Evolutionary conservation across 2,888 invertebrate species (phyloP), one percentile per base, ranked within the genome.

Genomic region (Muscina levida): DNA sequence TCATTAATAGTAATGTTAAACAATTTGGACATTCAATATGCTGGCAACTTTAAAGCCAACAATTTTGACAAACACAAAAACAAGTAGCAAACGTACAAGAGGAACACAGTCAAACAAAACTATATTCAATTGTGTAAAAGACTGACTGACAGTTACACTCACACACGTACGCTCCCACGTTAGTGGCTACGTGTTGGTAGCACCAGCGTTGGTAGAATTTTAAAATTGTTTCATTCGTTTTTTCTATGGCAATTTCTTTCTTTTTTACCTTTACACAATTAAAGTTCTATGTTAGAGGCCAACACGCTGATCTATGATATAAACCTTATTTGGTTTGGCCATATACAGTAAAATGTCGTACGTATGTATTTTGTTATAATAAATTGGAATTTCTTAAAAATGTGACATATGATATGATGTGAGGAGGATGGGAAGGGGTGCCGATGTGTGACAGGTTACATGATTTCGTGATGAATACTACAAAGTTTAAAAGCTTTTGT

Each of bases 181-280:
- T n/a, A 57, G 15, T 31, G n/a, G 3, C 26, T 26, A n/a, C 48
- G 26, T 1, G 26, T 31, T 15, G 22, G 2, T 2, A 57, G n/a
- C n/a, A n/a, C n/a, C n/a, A n/a, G 57, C 57, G 57, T 57, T 57
- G 24, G 3, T 15, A n/a, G 57, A 57, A 57, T 57, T 57, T 57
- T 17, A 48, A 48, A 15, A 17, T 48, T 48, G 4, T 44, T 44
- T 11, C 44, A n/a, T 8, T 8, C 44, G 11, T n/a, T 13, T 44
- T 5, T 8, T 5, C 31, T 5, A 8, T 31, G 8, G 31, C 8
- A 31, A 31, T 3, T 31, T n/a, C n/a, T n/a, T n/a, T n/a, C n/a
- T n/a, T n/a, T n/a, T n/a, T n/a, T n/a, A n/a, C n/a, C n/a, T n/a
- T n/a, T n/a, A n/a, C n/a, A n/a, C n/a, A n/a, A n/a, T n/a, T n/a